Evolutionary conservation across 1,140 invertebrate genomes (phyloP).

Genomic region (Macrosteles quadrilineatus): DNA sequence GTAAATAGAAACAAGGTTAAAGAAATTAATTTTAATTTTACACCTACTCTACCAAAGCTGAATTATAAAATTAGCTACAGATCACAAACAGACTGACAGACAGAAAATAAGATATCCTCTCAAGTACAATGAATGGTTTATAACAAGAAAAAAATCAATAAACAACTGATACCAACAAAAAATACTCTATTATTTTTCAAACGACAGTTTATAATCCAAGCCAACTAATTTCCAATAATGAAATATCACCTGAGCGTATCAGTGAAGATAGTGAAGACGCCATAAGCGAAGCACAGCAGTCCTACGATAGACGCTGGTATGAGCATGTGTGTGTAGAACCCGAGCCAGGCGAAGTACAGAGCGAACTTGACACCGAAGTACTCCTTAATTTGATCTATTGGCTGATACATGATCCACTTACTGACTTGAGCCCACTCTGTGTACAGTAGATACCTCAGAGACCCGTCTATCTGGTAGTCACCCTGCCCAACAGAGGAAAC

Average conservation of each 20-base stretch:
- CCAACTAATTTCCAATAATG: too few relatives aligned
- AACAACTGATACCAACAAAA: too few relatives aligned
- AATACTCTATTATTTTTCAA: too few relatives aligned
- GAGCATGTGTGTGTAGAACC: constrained; percentile 94
- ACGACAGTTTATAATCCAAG: too few relatives aligned
- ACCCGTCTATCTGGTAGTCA: constrained; percentile 65
- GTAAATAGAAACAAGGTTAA: too few relatives aligned
- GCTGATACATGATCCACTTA: constrained; percentile 84
- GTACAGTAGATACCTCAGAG: constrained; percentile 75
- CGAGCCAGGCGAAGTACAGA: constrained; percentile 95
- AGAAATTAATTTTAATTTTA: too few relatives aligned
- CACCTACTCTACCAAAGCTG: too few relatives aligned
- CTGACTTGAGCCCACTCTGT: constrained; percentile 82
- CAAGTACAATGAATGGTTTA: too few relatives aligned
- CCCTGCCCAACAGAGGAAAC: constrained; percentile 57
- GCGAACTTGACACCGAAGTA: constrained; percentile 96
- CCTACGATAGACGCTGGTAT: constrained; percentile 85
- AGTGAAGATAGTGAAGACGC: constrained; percentile 67
- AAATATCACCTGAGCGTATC: constrained; percentile 37
- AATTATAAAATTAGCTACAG: too few relatives aligned
- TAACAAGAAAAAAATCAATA: too few relatives aligned
- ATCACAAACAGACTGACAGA: too few relatives aligned
- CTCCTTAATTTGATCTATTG: constrained; percentile 78
- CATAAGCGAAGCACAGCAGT: constrained; percentile 79
- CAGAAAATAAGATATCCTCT: too few relatives aligned